Conservation (phyloP, 2,888 invertebrate species). For the Miltochrista miniata region DNA sequence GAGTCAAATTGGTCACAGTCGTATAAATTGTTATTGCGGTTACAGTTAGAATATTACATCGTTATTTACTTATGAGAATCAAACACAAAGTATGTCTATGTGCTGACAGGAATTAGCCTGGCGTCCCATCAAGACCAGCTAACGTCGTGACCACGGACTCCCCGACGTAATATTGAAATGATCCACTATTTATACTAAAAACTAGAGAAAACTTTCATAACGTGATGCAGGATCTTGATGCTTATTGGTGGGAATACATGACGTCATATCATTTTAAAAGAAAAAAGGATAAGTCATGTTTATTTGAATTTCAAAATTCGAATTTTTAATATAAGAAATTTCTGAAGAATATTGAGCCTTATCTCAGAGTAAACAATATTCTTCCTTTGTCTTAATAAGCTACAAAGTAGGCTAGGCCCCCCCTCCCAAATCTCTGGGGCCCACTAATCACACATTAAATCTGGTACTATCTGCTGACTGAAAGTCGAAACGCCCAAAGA, state of each 20-base stretch:
- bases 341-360: too few species aligned
- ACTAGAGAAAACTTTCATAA: not conserved
- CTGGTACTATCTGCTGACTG: too few species aligned
- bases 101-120: not conserved
- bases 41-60: not conserved
- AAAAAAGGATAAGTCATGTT: not conserved
- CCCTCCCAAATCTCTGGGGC: too few species aligned
- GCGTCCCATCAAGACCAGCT: not conserved
- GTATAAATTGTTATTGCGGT: not conserved
- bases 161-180: not conserved
- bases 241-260: not conserved
- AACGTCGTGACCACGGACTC: conserved; percentile 1
- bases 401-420: too few species aligned
- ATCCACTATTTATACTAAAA: not conserved
- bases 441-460: too few species aligned
- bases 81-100: too few species aligned
- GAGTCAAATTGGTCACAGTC: not conserved
- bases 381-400: too few species aligned
- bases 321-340: too few species aligned
- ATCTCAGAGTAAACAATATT: too few species aligned
- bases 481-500: too few species aligned
- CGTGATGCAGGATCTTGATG: conserved; percentile 1
- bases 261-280: not conserved
- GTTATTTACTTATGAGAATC: too few species aligned
- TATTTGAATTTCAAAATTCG: not conserved